Evolutionary conservation across 2,888 invertebrate genomes (phyloP).

Genomic region (Euproctis similis): DNA sequence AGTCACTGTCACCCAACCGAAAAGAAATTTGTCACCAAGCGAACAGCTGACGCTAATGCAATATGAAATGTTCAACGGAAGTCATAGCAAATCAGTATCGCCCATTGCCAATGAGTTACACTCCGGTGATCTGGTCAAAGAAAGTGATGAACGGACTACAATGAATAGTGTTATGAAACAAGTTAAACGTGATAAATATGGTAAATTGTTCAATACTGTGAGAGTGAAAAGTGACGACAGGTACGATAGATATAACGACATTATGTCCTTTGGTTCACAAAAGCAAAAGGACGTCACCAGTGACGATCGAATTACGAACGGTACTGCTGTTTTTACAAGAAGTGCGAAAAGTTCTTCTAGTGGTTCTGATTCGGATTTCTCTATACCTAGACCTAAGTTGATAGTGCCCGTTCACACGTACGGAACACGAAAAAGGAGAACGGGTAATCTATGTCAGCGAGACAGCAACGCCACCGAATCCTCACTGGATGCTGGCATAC

Average conservation of each 20-base stretch:
- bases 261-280: conserved; percentile 46
- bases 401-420: conserved; percentile 93
- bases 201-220: conserved; percentile 67
- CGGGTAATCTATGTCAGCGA: conserved; percentile 81
- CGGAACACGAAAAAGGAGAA: conserved; percentile 85
- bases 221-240: conserved; percentile 71
- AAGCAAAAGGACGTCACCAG: conserved; percentile 50
- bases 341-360: conserved; percentile 73
- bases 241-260: conserved; percentile 65
- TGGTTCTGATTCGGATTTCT: conserved; percentile 80
- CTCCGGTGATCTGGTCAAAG: conserved; percentile 50
- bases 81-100: conserved; percentile 40
- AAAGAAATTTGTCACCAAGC: conserved; percentile 69
- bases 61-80: conserved; percentile 59
- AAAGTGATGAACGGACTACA: conserved; percentile 69
- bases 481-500: conserved; percentile 58
- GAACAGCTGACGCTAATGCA: conserved; percentile 71
- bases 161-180: conserved; percentile 57
- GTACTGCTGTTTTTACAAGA: conserved; percentile 45
- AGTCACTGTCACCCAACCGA: conserved; percentile 71
- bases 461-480: conserved; percentile 65
- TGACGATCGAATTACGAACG: conserved; percentile 48
- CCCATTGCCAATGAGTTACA: conserved; percentile 49
- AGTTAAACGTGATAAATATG: conserved; percentile 65
- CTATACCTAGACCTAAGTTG: conserved; percentile 88